Percentiles rank a stretch among this genome's conserved stretches.
These are phyloP conservation scores for Anodontia alba DNA, from an alignment of 2,888 invertebrate species.

Conservation along the genomic window DNA sequence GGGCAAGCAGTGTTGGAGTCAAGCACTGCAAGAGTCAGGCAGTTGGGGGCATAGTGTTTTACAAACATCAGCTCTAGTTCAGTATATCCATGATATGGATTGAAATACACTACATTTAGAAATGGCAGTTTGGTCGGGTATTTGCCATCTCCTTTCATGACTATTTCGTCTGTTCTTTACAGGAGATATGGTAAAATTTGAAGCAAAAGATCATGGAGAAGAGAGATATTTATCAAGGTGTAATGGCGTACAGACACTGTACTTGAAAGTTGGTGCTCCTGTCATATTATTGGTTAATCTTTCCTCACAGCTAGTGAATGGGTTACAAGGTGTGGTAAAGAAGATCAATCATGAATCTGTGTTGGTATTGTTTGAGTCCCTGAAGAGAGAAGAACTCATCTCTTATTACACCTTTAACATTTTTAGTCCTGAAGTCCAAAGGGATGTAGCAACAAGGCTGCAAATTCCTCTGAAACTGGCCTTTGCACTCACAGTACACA, in stretches of 20 bases:
- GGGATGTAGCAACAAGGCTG: constrained; percentile 18
- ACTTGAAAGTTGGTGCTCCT: constrained; percentile 32
- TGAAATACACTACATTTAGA: too few relatives aligned
- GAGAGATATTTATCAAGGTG: background rate
- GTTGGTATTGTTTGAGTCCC: constrained; percentile 21
- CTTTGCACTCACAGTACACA: constrained; percentile 35
- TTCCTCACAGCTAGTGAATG: constrained; percentile 47
- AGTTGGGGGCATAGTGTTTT: too few relatives aligned
- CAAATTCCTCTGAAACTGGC: constrained; percentile 35
- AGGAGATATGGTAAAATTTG: background rate
- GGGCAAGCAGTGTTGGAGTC: too few relatives aligned
- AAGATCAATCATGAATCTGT: constrained; percentile 17
- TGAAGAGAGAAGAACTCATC: background rate
- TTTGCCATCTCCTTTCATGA: too few relatives aligned
- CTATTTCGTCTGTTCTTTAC: too few relatives aligned
- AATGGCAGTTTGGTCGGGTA: too few relatives aligned
- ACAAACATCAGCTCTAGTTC: too few relatives aligned
- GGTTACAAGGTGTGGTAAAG: constrained; percentile 38
- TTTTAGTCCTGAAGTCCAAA: constrained; percentile 26
- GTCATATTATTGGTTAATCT: constrained; percentile 51
- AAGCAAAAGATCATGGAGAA: background rate
- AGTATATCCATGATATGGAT: too few relatives aligned
- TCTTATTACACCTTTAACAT: constrained; percentile 24
- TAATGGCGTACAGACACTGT: background rate
- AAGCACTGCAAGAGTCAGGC: too few relatives aligned